Evolutionary conservation across 1,140 invertebrate species (phyloP).

Genomic region (Zaprionus taronus): DNA sequence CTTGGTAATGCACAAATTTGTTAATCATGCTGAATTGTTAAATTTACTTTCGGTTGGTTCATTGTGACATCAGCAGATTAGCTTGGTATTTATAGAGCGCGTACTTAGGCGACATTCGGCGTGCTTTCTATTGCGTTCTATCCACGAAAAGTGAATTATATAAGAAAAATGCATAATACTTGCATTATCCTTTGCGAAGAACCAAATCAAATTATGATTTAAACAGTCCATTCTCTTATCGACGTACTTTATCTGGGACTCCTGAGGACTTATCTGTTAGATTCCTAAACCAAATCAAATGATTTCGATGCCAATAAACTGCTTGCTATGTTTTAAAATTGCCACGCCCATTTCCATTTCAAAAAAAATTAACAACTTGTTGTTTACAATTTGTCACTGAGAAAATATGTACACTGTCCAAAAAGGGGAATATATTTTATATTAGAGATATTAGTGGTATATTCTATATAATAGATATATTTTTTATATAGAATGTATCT

Average conservation of each 20-base stretch:
- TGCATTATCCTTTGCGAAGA: background rate
- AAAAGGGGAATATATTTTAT: background rate
- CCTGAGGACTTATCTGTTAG: background rate
- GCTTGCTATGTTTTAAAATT: background rate
- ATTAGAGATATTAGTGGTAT: too few species aligned
- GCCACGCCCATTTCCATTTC: background rate
- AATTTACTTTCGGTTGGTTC: slow-evolving; percentile 4
- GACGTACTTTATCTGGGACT: too few species aligned
- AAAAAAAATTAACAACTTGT: background rate
- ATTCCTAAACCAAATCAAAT: background rate
- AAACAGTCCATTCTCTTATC: too few species aligned
- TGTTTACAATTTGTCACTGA: slow-evolving; percentile 4
- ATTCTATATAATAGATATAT: too few species aligned
- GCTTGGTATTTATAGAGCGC: slow-evolving; percentile 15
- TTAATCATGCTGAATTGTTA: slow-evolving; percentile 21
- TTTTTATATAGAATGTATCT: too few species aligned
- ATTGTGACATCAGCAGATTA: slow-evolving; percentile 24
- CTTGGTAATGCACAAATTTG: slow-evolving; percentile 11
- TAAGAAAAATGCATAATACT: background rate
- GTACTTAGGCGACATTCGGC: background rate
- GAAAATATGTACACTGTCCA: background rate
- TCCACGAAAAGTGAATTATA: background rate
- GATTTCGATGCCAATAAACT: background rate
- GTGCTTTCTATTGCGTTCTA: slow-evolving; percentile 1
- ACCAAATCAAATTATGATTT: too few species aligned